Evolutionary conservation across 2,888 invertebrate genomes (phyloP).

Genomic region (Apamea monoglypha): DNA sequence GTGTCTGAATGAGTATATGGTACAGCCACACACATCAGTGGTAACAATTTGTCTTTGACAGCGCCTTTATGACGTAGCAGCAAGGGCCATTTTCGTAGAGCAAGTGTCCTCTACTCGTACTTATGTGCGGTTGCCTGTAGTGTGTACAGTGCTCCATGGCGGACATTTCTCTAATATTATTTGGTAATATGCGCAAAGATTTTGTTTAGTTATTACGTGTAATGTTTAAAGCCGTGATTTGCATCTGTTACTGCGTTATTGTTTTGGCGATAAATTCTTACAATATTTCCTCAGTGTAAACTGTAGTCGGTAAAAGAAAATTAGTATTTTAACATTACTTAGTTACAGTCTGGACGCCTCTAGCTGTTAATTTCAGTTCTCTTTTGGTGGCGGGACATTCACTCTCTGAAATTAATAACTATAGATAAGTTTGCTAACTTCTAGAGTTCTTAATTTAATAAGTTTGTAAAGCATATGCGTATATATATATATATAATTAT

Average conservation of each 20-base stretch:
- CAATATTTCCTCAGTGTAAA: neutral
- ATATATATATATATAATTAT: no score
- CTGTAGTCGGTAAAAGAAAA: neutral
- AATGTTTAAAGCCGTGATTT: no score
- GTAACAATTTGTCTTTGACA: neutral
- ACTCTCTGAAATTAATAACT: neutral
- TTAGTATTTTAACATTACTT: neutral
- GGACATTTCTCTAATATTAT: neutral
- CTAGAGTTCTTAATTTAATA: neutral
- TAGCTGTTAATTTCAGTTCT: neutral
- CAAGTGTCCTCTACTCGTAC: neutral
- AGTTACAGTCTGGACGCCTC: neutral
- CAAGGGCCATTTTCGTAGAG: neutral
- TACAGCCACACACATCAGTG: neutral
- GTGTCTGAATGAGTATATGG: slow-evolving; percentile 5
- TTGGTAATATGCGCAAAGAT: neutral
- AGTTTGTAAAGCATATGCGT: neutral
- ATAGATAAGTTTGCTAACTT: neutral
- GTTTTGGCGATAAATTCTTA: neutral
- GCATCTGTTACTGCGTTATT: neutral
- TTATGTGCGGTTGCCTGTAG: neutral
- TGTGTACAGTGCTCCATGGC: neutral
- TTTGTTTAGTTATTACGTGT: neutral
- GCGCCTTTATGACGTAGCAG: neutral
- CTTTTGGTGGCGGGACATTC: neutral